Base-by-base conservation (phyloP, 1,140 invertebrate species). In the Tetraneura akinire region DNA sequence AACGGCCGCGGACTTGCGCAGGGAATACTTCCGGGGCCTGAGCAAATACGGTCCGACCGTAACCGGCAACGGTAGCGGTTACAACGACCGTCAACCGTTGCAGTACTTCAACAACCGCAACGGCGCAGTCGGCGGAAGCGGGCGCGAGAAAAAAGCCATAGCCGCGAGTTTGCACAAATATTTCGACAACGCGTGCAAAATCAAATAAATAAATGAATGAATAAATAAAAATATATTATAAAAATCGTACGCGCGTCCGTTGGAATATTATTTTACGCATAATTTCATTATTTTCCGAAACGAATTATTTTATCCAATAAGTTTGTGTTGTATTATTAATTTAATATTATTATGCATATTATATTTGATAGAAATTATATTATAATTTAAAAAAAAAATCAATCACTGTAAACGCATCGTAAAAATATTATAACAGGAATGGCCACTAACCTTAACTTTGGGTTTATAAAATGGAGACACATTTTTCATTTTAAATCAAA, bases 131-230 rank as follows among this genome's bases (percentile, higher is more conserved):
- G 18, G 16, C 18, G 47, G 47, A 6, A 32, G 70, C 23, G 18
- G 9, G 16, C 49, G 51, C n/a, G 71, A 74, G 0, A 32, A 37
- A 76, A 26, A 45, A 16, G 13, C 73, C 26, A 60, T 78, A 21
- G 73, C 73, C 21, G 11, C 73, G 29, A 45, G 32, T 26, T 55
- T 60, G 53, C 51, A 78, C 55, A 78, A 78, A 13, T 78, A 78
- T 18, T 60, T 78, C 3, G 74, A 78, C 55, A 62, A 62, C 74
- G 55, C 55, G 32, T 78, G 74, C 29, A 78, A 78, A 62, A 78
- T 78, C 13, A 62, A 60, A 78, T 71, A 14, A 71, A 3, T n/a
- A n/a, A n/a, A n/a, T n/a, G n/a, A n/a, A n/a, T n/a, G n/a, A n/a
- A n/a, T n/a, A n/a, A n/a, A 10, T 18, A 0, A 4, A n/a, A n/a